These are phyloP conservation scores for Odocoileus hemionus DNA, from an alignment of 2,113 vertebrate species.

Conservation along the genomic window DNA sequence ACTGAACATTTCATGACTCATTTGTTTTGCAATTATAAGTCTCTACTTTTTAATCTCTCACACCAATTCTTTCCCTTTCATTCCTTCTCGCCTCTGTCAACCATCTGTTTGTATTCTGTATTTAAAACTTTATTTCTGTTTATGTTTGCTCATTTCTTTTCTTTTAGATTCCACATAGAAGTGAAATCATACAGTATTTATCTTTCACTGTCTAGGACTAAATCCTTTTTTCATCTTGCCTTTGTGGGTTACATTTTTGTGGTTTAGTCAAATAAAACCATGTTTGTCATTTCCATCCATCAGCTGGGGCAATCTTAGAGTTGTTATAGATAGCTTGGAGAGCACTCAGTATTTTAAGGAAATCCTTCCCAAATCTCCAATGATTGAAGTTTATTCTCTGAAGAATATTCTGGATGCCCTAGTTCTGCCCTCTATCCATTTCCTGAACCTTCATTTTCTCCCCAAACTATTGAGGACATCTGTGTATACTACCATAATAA, in stretches of 20 bases:
- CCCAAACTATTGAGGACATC: background rate
- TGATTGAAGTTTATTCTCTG: background rate
- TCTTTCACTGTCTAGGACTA: background rate
- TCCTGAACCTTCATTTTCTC: background rate
- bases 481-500: background rate
- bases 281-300: background rate
- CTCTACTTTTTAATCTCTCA: background rate
- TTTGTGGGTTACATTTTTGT: background rate
- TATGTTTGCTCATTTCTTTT: background rate
- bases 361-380: background rate
- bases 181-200: background rate
- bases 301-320: fast-evolving
- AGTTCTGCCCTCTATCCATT: background rate
- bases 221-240: background rate
- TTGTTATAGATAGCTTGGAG: background rate
- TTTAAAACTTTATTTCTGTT: background rate
- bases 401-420: background rate
- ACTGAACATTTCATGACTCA: background rate
- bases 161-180: background rate
- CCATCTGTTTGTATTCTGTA: background rate
- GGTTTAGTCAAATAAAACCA: background rate
- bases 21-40: background rate
- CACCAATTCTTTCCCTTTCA: background rate
- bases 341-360: background rate
- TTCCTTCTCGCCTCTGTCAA: background rate